Conservation (phyloP, 2,888 invertebrate genomes). For the Agonopterix subpropinquella region DNA sequence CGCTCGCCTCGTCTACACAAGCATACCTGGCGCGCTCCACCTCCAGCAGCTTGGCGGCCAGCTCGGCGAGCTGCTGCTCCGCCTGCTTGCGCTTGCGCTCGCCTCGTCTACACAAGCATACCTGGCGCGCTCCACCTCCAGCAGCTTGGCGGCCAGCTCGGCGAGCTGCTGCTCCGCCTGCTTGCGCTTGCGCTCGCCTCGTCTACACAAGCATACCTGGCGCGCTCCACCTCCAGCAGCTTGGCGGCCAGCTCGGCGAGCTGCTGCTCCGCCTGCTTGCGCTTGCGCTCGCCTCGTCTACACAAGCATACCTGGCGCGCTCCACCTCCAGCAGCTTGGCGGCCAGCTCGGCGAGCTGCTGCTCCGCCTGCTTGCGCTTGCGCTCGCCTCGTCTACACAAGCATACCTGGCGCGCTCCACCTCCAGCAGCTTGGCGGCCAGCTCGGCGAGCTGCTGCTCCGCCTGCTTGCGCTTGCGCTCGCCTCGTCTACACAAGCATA, state of each 20-base stretch:
- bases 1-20: conserved; percentile 93
- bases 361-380: conserved; percentile 95
- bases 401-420: conserved; percentile 63
- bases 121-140: conserved; percentile 70
- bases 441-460: conserved; percentile 90
- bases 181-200: conserved; percentile 95
- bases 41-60: conserved; percentile 70
- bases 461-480: conserved; percentile 97
- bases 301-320: conserved; percentile 52
- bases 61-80: conserved; percentile 90
- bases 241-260: conserved; percentile 81
- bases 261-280: conserved; percentile 96
- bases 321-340: conserved; percentile 70
- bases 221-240: conserved; percentile 69
- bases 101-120: conserved; percentile 71
- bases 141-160: conserved; percentile 77
- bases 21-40: conserved; percentile 63
- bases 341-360: conserved; percentile 85
- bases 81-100: conserved; percentile 97
- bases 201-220: conserved; percentile 45
- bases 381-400: conserved; percentile 93
- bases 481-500: conserved; percentile 71
- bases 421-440: conserved; percentile 70
- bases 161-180: conserved; percentile 93
- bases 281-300: conserved; percentile 93